Percentiles rank a stretch among this genome's conserved stretches.
phyloP scores from a whole-genome alignment of 2,888 invertebrate species.

The Artemia sp. region DNA sequence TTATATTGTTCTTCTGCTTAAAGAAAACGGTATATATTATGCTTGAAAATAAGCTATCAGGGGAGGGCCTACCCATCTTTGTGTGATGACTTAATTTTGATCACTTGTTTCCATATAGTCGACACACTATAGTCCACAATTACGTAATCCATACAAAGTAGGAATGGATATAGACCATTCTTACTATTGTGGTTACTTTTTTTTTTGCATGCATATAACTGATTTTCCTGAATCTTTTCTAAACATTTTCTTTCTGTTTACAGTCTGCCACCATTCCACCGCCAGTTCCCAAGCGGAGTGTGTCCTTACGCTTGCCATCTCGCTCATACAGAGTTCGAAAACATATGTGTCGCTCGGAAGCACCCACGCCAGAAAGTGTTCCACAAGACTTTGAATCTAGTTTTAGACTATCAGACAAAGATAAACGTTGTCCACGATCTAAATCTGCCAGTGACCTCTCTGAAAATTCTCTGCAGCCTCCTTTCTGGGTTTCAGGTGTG shows the following conservation, averaged over 20 bases:
- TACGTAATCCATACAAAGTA: no score
- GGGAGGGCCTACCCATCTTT: no score
- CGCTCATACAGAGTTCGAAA: background rate
- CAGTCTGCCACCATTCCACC: constrained; percentile 12
- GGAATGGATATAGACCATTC: no score
- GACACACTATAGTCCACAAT: no score
- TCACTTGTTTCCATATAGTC: no score
- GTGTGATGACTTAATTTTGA: no score
- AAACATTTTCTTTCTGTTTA: background rate
- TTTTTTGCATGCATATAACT: no score
- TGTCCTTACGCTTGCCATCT: background rate
- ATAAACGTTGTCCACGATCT: background rate
- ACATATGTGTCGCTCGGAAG: background rate
- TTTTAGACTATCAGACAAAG: background rate
- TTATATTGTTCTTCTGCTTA: no score
- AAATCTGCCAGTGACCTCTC: constrained; percentile 6
- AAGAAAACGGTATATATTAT: no score
- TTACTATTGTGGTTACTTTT: no score
- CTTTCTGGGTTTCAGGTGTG: constrained; percentile 8
- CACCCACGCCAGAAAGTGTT: constrained; percentile 1
- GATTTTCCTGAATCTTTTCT: background rate
- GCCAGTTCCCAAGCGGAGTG: constrained; percentile 11
- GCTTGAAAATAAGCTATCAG: no score
- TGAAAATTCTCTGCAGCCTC: background rate
- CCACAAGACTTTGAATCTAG: background rate